These are phyloP conservation scores for Drosophila atripex DNA, from an alignment of 2,888 invertebrate species.

Conservation along the genomic window DNA sequence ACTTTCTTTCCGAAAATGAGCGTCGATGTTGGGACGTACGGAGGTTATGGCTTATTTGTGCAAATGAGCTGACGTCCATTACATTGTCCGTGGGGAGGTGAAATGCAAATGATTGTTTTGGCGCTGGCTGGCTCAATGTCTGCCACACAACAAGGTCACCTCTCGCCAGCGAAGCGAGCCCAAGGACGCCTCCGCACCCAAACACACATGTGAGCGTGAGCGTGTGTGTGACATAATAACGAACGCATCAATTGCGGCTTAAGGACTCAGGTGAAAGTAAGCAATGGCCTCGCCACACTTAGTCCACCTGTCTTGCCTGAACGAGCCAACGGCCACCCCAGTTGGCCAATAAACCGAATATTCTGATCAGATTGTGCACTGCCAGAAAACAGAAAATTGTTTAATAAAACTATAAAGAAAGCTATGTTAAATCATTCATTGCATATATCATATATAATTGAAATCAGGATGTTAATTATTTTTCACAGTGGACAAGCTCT, in stretches of 20 bases:
- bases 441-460: too few relatives aligned
- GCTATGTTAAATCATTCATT: too few relatives aligned
- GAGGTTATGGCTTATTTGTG: slow-evolving; percentile 78
- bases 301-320: slow-evolving; percentile 20
- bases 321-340: slow-evolving; percentile 10
- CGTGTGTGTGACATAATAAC: slow-evolving; percentile 16
- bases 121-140: slow-evolving; percentile 45
- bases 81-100: slow-evolving; percentile 56
- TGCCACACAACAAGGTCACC: slow-evolving; percentile 54
- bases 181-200: slow-evolving; percentile 31
- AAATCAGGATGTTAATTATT: neutral
- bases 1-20: slow-evolving; percentile 53
- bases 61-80: slow-evolving; percentile 74
- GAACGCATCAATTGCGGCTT: slow-evolving; percentile 46
- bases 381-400: neutral
- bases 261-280: slow-evolving; percentile 48
- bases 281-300: slow-evolving; percentile 31
- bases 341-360: slow-evolving; percentile 20
- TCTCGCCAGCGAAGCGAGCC: slow-evolving; percentile 2
- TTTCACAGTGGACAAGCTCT: neutral
- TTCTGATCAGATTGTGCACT: neutral
- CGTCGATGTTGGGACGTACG: slow-evolving; percentile 47
- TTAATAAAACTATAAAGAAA: too few relatives aligned
- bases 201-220: neutral
- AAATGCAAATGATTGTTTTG: slow-evolving; percentile 72